Conservation (phyloP, 2,888 invertebrate genomes). For the Trimorus sp. region DNA sequence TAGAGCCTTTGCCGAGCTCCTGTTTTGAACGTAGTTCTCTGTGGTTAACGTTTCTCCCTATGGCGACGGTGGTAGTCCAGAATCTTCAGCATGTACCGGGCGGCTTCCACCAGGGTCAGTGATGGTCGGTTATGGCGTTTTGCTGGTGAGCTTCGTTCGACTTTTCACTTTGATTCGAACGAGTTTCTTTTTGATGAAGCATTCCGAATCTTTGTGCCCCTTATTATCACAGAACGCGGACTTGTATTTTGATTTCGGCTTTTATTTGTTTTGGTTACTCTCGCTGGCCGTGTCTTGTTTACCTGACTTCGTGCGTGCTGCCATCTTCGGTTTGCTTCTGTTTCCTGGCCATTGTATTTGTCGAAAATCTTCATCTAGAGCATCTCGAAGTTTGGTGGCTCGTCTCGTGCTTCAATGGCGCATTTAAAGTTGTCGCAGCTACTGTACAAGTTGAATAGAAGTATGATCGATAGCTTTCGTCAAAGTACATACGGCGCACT, state of each 20-base stretch:
- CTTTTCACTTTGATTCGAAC: not conserved
- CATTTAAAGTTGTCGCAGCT: slow-evolving; percentile 17
- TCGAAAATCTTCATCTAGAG: slow-evolving; percentile 21
- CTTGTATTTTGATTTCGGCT: slow-evolving; percentile 16
- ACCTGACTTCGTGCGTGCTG: not conserved
- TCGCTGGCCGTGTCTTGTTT: no score
- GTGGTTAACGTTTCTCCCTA: slow-evolving; percentile 17
- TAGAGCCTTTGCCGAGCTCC: not conserved
- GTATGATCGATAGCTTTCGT: slow-evolving; percentile 41
- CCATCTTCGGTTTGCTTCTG: not conserved
- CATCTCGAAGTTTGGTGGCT: not conserved
- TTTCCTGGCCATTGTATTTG: slow-evolving; percentile 6
- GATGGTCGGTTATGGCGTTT: not conserved
- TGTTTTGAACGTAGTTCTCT: slow-evolving; percentile 6
- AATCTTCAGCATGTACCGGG: slow-evolving; percentile 11
- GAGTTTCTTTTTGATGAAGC: slow-evolving; percentile 2
- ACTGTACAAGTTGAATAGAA: slow-evolving; percentile 40
- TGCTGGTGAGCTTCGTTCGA: slow-evolving; percentile 18
- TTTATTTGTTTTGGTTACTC: not conserved
- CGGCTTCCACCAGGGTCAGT: slow-evolving; percentile 11
- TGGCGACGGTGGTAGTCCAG: not conserved
- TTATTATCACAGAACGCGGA: slow-evolving; percentile 15
- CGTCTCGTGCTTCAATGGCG: slow-evolving; percentile 22
- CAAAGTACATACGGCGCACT: slow-evolving; percentile 66
- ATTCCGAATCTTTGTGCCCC: slow-evolving; percentile 33